Evolutionary conservation across 1,140 invertebrate species (phyloP).

Genomic region (Stegodyphus dumicola): DNA sequence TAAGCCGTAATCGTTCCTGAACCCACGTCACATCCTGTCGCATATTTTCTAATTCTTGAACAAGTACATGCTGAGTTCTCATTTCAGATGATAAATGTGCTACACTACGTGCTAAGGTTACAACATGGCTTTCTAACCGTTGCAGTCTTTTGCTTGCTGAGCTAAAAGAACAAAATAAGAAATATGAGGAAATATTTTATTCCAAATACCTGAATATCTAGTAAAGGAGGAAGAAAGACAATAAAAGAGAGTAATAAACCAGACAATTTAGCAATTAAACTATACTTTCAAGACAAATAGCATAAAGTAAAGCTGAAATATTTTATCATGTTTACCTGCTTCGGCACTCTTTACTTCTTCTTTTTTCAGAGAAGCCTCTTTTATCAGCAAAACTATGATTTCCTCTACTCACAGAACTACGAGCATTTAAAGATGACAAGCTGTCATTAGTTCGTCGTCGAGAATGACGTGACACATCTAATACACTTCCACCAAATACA

Average conservation of each 20-base stretch:
- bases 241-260: background rate
- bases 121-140: constrained; percentile 89
- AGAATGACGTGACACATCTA: constrained; percentile 59
- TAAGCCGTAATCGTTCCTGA: constrained; percentile 72
- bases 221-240: too few relatives aligned
- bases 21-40: constrained; percentile 84
- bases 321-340: constrained; percentile 12
- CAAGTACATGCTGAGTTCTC: constrained; percentile 88
- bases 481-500: constrained; percentile 47
- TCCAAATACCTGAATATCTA: background rate
- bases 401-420: constrained; percentile 51
- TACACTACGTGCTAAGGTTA: constrained; percentile 90
- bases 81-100: constrained; percentile 93
- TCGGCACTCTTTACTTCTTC: constrained; percentile 38
- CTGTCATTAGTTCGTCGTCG: constrained; percentile 75
- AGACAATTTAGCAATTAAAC: background rate
- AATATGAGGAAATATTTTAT: background rate
- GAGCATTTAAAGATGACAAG: constrained; percentile 77
- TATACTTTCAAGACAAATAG: background rate
- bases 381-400: constrained; percentile 55
- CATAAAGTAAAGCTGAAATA: too few relatives aligned
- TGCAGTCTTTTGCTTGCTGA: constrained; percentile 88
- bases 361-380: constrained; percentile 48
- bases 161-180: constrained; percentile 71
- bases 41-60: constrained; percentile 90